Conservation (phyloP, 2,888 invertebrate species). For the Seira sanloemensis region DNA sequence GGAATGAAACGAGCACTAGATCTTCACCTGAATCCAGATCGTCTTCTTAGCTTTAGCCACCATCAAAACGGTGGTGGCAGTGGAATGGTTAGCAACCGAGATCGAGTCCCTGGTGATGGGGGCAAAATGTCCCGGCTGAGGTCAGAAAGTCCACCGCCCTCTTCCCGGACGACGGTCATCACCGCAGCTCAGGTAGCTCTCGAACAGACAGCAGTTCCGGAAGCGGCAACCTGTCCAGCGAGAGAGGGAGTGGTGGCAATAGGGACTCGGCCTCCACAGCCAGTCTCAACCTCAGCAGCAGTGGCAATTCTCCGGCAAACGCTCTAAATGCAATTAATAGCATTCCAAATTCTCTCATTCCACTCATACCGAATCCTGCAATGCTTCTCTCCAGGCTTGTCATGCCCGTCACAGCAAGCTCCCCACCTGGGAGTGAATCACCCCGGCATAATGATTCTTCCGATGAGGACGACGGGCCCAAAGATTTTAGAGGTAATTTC, state of each 20-base stretch:
- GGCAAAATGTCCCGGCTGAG: constrained; percentile 69
- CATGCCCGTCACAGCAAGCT: constrained; percentile 64
- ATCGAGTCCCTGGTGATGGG: constrained; percentile 64
- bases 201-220: constrained; percentile 29
- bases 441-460: constrained; percentile 70
- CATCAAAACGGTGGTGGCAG: constrained; percentile 69
- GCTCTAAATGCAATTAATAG: constrained; percentile 58
- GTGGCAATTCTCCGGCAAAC: constrained; percentile 37
- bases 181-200: constrained; percentile 45
- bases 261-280: constrained; percentile 28
- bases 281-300: constrained; percentile 27
- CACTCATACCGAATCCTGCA: constrained; percentile 68
- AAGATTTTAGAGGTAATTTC: constrained; percentile 72
- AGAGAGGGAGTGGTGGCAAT: constrained; percentile 40
- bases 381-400: constrained; percentile 72
- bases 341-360: constrained; percentile 57
- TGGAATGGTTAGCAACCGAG: constrained; percentile 50
- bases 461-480: constrained; percentile 72
- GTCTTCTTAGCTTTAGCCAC: constrained; percentile 65
- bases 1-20: constrained; percentile 73
- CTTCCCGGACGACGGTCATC: constrained; percentile 37
- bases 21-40: constrained; percentile 68
- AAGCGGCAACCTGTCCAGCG: constrained; percentile 38
- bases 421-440: constrained; percentile 68
- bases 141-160: constrained; percentile 49